Evolutionary conservation across 2,113 vertebrate species (phyloP).

Genomic region (Azemiops feae): DNA sequence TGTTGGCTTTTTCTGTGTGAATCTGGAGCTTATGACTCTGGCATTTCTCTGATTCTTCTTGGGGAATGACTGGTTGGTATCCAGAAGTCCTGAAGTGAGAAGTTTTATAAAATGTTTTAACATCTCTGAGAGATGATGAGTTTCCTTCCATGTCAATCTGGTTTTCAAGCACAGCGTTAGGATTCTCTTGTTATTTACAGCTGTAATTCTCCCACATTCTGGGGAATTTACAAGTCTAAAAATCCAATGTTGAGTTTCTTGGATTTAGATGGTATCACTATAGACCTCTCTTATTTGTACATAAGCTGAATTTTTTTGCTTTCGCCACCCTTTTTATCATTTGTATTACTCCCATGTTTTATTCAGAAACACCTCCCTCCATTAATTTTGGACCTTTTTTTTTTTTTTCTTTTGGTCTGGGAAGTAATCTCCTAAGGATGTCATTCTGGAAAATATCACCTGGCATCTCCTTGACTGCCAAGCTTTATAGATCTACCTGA

Average conservation of each 20-base stretch:
- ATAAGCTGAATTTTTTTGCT: neutral
- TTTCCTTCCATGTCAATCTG: neutral
- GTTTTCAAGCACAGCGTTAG: neutral
- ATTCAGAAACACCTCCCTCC: neutral
- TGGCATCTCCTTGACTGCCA: constrained; percentile 33
- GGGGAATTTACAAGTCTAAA: neutral
- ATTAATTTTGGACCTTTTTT: too few relatives aligned
- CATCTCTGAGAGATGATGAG: neutral
- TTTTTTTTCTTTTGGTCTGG: too few relatives aligned
- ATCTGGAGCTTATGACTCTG: neutral
- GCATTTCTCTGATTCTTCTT: neutral
- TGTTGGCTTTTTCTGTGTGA: neutral
- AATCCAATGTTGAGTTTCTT: neutral
- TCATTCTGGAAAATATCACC: constrained; percentile 36
- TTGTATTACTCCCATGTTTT: neutral
- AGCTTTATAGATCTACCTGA: constrained; percentile 54
- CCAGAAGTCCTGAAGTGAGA: neutral
- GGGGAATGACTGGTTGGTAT: neutral
- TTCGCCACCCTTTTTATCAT: too few relatives aligned
- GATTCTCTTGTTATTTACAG: neutral
- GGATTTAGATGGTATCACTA: neutral
- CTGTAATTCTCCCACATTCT: neutral
- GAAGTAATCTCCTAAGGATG: constrained; percentile 45
- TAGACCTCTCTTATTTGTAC: neutral
- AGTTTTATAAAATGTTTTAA: neutral